Evolutionary conservation across 1,140 invertebrate species (phyloP).

Genomic region (Drosophila equinoxialis): DNA sequence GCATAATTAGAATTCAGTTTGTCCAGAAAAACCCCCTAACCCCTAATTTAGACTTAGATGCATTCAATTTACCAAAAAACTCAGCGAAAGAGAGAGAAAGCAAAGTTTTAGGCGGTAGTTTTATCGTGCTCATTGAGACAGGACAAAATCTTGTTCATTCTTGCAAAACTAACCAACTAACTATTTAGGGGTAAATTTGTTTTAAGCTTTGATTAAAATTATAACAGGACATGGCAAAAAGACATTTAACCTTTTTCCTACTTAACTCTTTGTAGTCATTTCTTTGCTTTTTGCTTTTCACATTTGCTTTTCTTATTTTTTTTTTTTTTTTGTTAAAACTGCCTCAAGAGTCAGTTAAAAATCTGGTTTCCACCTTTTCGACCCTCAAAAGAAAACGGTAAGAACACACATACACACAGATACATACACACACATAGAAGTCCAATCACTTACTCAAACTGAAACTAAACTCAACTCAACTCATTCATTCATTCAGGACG

Average conservation of each 20-base stretch:
- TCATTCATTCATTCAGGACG: constrained; percentile 50
- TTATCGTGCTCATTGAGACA: constrained; percentile 5
- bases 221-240: constrained; percentile 6
- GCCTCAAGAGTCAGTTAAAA: constrained; percentile 46
- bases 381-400: constrained; percentile 15
- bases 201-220: constrained; percentile 12
- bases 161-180: constrained; percentile 8
- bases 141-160: neutral
- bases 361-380: constrained; percentile 3
- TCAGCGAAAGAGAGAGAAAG: neutral
- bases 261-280: constrained; percentile 40
- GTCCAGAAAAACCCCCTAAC: neutral
- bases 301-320: constrained; percentile 19
- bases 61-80: neutral
- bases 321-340: constrained; percentile 58
- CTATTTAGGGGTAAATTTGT: constrained; percentile 5
- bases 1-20: constrained; percentile 8
- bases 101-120: neutral
- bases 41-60: neutral
- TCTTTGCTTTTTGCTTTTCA: neutral
- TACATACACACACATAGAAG: constrained; percentile 38
- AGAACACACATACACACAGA: constrained; percentile 12
- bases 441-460: constrained; percentile 40
- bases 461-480: constrained; percentile 27
- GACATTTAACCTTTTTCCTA: constrained; percentile 11